Base-by-base conservation (phyloP, 2,888 invertebrate species). In the Smittia sp. region DNA sequence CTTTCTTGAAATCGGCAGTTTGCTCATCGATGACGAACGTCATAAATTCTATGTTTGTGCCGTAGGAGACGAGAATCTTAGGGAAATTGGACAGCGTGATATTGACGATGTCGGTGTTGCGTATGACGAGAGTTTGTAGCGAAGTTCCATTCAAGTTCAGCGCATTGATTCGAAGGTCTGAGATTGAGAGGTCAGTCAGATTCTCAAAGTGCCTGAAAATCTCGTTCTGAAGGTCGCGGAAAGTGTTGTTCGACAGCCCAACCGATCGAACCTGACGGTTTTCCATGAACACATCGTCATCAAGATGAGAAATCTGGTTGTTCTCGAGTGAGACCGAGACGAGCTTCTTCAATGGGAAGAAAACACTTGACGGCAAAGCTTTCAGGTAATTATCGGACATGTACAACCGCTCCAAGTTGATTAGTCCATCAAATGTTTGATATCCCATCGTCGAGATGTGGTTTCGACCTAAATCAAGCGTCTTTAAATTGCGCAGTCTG, bases 161-260 rank as follows among this genome's bases (percentile, higher is more conserved):
- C 1, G n/a, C 15, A n/a, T n/a, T 46, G 3, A 69, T 69, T 24
- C 69, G 9, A 9, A 69, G 15, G 6, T 69, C 69, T 0, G 69
- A 69, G 9, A 69, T 52, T 39, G 69, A 69, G 6, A 69, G 18
- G 27, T 69, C 69, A 0, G 52, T 52, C n/a, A 69, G 46, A 25
- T 69, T 69, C 3, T 69, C 69, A 52, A 69, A 69, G 27, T 46
- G 46, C 9, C 46, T 46, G 46, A 69, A 69, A 13, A 38, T 11
- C 52, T 69, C 69, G 15, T 69, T 69, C 22, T 52, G 46, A n/a
- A 69, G 25, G 1, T 24, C 52, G 20, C 24, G 41, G 46, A 69
- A 69, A 52, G 69, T 52, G 20, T 69, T 69, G 46, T 69, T 69
- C 15, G 69, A 69, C 25, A 69, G 22, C 15, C 69, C 69, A 18